Base-by-base conservation (phyloP, 2,797 vertebrate species). In the Cuniculus paca region DNA sequence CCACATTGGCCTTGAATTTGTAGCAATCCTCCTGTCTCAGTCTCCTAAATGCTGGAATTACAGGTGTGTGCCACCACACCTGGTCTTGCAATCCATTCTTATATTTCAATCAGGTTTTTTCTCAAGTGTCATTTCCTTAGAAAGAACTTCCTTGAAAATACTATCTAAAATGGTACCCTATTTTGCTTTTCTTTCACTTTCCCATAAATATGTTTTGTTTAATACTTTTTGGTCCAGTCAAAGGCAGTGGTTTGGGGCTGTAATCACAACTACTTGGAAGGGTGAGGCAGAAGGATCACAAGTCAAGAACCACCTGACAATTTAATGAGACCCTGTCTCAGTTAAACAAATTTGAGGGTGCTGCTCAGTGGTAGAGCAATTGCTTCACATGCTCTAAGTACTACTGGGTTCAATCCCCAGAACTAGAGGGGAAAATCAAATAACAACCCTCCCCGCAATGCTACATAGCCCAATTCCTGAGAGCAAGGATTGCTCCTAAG, bases 101-200 rank as follows among this genome's bases (percentile, higher is more conserved):
- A 65, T 68, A 75, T 89, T 96, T 94, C 36, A 58, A 42, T 95
- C 24, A 17, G 72, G 54, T 58, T 16, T 92, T 79, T 83, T 86
- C 85, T 95, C 87, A 94, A 81, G 81, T 56, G 68, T 63, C 58
- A 79, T 61, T 78, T 86, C 58, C 85, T 94, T 88, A 39, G 42
- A 52, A 84, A 95, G 75, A 78, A 8, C 13, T 75, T 92, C n/a
- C 24, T 75, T 83, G 48, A 95, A 80, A 92, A 89, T 48, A 19
- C 16, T 48, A 68, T 48, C 82, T 89, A 80, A 89, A 84, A 60
- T n/a, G 17, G 45, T 8, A 24, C 31, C 7, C 77, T 82, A 5
- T 68, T 65, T 79, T 52, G 42, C 34, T 75, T 80, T 94, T 85
- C 54, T 24, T 48, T 36, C 17, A 39, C 36, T 50, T 88, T 17